Evolutionary conservation across 2,797 vertebrate genomes (phyloP).

Genomic region (Uromys caudimaculatus): DNA sequence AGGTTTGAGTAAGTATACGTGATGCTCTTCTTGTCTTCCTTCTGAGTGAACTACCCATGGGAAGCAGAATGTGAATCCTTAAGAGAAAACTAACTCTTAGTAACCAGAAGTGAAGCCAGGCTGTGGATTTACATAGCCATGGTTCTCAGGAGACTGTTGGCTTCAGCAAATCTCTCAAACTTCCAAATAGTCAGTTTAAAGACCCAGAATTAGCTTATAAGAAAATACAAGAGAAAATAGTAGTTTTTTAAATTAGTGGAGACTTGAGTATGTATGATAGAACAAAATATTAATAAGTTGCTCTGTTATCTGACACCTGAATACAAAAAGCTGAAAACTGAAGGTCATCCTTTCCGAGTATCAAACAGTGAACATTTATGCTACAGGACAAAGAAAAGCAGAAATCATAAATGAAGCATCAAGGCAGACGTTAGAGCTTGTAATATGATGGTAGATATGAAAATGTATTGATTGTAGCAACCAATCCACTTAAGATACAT

Average conservation of each 20-base stretch:
- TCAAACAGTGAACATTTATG: conserved; percentile 15
- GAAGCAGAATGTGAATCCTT: neutral
- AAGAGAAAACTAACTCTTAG: neutral
- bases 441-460: neutral
- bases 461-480: conserved; percentile 18
- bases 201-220: neutral
- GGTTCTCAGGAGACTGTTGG: neutral
- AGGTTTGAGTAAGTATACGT: neutral
- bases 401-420: conserved; percentile 5
- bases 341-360: neutral
- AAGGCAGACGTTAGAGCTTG: conserved; percentile 31
- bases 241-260: neutral
- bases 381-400: neutral
- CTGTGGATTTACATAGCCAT: neutral
- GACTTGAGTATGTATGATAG: neutral
- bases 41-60: neutral
- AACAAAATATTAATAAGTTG: neutral
- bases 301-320: neutral
- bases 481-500: neutral
- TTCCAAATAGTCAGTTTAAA: neutral
- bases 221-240: conserved; percentile 2
- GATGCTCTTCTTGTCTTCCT: neutral
- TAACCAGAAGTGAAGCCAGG: neutral
- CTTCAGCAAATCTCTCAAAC: neutral
- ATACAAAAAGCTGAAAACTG: neutral